Percentiles rank a stretch among this genome's conserved stretches.
Conservation (phyloP, 2,113 vertebrate species). For the Pedetes capensis region DNA sequence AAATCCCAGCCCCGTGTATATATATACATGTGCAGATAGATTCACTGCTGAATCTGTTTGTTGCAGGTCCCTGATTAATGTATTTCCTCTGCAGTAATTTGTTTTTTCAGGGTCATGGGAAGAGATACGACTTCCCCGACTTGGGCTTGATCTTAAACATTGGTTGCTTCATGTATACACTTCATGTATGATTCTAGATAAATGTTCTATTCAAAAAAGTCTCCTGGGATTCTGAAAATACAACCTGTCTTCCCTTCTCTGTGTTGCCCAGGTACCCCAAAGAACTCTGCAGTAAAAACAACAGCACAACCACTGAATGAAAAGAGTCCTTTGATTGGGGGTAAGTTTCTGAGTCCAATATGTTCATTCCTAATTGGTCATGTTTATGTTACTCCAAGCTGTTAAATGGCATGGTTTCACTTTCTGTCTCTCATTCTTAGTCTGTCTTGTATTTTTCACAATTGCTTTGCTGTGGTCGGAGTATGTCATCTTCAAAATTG, state of each 20-base stretch:
- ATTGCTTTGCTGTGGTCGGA: background rate
- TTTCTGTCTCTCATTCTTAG: background rate
- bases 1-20: too few species aligned
- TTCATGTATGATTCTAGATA: background rate
- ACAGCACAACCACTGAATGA: background rate
- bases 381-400: background rate
- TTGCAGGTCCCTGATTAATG: too few species aligned
- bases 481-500: too few species aligned
- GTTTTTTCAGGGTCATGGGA: background rate
- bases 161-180: too few species aligned
- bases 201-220: background rate
- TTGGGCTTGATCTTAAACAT: background rate
- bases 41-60: background rate
- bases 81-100: too few species aligned
- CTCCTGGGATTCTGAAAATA: background rate
- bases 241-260: background rate
- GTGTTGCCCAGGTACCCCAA: background rate
- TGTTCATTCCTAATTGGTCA: background rate
- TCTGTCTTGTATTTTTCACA: background rate
- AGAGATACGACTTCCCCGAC: background rate
- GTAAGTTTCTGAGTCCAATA: too few species aligned
- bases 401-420: background rate
- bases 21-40: too few species aligned
- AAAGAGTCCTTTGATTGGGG: background rate
- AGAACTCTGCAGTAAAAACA: background rate